phyloP scores from a whole-genome alignment of 2,797 vertebrate species.

The Myotis daubentonii region DNA sequence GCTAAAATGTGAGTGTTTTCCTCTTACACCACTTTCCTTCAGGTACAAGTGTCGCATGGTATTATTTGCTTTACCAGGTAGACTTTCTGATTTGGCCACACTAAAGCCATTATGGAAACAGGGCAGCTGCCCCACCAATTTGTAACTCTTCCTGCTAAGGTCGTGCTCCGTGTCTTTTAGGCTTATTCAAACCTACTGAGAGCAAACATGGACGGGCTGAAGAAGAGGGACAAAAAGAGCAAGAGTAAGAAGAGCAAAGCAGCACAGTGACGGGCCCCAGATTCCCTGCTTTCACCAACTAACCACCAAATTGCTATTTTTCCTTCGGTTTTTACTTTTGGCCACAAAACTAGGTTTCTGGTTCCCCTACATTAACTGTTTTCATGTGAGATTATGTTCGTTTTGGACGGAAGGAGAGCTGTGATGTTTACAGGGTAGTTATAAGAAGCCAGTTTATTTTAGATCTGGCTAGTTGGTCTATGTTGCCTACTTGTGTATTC shows the following conservation, averaged over 20 bases:
- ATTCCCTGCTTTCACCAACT: background rate
- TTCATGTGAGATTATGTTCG: background rate
- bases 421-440: constrained; percentile 37
- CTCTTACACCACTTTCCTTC: background rate
- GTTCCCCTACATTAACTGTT: background rate
- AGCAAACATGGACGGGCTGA: constrained; percentile 99
- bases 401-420: constrained; percentile 15
- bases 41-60: background rate
- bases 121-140: background rate
- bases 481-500: background rate
- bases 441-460: constrained; percentile 38
- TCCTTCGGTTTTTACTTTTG: constrained; percentile 33
- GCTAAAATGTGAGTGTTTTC: background rate
- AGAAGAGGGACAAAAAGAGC: constrained; percentile 99
- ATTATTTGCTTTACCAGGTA: background rate
- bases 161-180: constrained; percentile 84
- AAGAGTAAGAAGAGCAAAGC: constrained; percentile 99
- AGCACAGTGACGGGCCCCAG: constrained; percentile 89
- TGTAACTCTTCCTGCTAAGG: constrained; percentile 12
- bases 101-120: background rate
- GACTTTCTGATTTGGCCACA: background rate
- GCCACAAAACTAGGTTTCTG: constrained; percentile 21
- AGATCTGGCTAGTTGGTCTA: background rate
- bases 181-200: constrained; percentile 97
- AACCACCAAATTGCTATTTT: background rate